Evolutionary conservation across 37 sponge, comb jelly and placozoan species (phyloP).

Genomic region (Lycopodina hypogea): DNA sequence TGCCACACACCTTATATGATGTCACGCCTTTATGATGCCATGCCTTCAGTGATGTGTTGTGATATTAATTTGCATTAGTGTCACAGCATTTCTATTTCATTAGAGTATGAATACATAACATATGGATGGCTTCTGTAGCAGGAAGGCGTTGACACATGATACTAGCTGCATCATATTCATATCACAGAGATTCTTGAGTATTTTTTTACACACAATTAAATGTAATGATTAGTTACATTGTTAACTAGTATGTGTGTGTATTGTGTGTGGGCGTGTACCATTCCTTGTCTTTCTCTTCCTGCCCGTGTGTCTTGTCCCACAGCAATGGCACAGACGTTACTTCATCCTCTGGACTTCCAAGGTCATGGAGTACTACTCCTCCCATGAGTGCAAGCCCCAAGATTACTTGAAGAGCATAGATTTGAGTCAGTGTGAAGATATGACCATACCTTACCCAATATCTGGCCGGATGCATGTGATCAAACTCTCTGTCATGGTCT

Average conservation of each 20-base stretch:
- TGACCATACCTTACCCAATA: constrained; percentile 37
- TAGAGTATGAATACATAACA: too few relatives aligned
- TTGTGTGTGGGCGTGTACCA: neutral
- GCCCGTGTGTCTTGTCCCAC: neutral
- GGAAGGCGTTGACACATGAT: too few relatives aligned
- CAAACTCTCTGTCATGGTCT: constrained; percentile 28
- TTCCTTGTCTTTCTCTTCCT: neutral
- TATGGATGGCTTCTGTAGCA: too few relatives aligned
- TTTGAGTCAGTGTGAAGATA: constrained; percentile 58
- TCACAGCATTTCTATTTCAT: too few relatives aligned
- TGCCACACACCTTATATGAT: too few relatives aligned
- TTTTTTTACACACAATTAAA: too few relatives aligned
- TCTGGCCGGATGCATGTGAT: constrained; percentile 22
- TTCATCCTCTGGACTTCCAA: constrained; percentile 54
- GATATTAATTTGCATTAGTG: too few relatives aligned
- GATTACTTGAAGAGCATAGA: constrained; percentile 63
- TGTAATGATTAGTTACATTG: too few relatives aligned
- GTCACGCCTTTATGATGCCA: too few relatives aligned
- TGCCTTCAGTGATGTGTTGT: too few relatives aligned
- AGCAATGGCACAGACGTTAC: constrained; percentile 54
- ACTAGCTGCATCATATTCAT: too few relatives aligned
- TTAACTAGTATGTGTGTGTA: neutral
- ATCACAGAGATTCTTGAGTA: too few relatives aligned
- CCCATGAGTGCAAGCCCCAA: constrained; percentile 31
- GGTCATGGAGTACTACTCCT: constrained; percentile 60